Evolutionary conservation across 2,113 vertebrate genomes (phyloP).

Genomic region (Percopsis transmontana): DNA sequence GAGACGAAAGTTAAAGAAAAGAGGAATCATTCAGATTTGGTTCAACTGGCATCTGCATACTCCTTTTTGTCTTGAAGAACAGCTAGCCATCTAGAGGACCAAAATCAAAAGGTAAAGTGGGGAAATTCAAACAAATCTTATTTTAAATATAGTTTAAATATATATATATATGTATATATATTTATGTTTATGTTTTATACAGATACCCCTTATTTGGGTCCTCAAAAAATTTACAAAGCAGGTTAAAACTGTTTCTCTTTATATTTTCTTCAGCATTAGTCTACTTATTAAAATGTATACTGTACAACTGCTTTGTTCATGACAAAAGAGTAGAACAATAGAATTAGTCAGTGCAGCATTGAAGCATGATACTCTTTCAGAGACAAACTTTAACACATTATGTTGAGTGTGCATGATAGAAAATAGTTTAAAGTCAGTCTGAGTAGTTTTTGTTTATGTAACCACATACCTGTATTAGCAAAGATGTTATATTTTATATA

Average conservation of each 20-base stretch:
- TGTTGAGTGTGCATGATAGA: background rate
- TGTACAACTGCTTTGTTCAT: conserved; percentile 21
- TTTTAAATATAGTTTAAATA: background rate
- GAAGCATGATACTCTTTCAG: conserved; percentile 2
- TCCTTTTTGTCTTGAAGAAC: too few species aligned
- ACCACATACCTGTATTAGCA: too few species aligned
- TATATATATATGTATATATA: background rate
- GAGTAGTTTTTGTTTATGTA: too few species aligned
- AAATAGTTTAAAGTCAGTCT: background rate
- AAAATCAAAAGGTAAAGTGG: too few species aligned
- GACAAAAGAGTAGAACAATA: conserved; percentile 30
- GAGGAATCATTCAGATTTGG: too few species aligned
- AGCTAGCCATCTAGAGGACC: too few species aligned
- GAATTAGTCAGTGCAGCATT: conserved; percentile 23
- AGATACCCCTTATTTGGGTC: background rate
- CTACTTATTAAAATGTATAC: background rate
- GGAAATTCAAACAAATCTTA: too few species aligned
- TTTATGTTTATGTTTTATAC: background rate
- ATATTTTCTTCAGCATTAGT: background rate
- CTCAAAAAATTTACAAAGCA: background rate
- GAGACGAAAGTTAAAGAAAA: too few species aligned
- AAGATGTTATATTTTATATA: too few species aligned
- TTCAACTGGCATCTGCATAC: too few species aligned
- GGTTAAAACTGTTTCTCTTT: background rate
- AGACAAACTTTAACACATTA: background rate